phyloP scores from a whole-genome alignment of 2,113 vertebrate species.

The Grammomys dolichurus region DNA sequence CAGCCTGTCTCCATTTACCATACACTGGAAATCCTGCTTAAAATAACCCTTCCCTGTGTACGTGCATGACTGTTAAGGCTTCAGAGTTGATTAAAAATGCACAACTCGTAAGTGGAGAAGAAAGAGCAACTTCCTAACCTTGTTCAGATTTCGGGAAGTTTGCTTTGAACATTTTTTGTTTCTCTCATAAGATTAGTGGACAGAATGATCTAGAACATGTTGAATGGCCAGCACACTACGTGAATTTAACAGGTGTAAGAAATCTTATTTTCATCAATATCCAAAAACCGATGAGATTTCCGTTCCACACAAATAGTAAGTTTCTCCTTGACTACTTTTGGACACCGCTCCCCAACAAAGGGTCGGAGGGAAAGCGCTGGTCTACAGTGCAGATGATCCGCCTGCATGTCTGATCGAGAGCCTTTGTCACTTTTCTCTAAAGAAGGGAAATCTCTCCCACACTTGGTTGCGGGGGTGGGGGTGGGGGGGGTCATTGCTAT shows the following conservation, averaged over 20 bases:
- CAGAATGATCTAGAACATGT: neutral
- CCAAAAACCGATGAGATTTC: neutral
- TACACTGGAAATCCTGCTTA: neutral
- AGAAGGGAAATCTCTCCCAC: neutral
- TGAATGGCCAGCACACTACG: slow-evolving; percentile 86
- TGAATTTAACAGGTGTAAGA: slow-evolving; percentile 95
- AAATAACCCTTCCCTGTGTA: slow-evolving; percentile 20
- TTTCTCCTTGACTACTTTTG: neutral
- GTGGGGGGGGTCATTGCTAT: neutral
- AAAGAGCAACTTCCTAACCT: neutral
- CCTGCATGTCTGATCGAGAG: accelerated
- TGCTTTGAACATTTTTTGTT: neutral
- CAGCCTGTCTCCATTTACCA: slow-evolving; percentile 28
- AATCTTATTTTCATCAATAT: slow-evolving; percentile 95
- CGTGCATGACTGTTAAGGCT: neutral
- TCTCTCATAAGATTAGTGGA: neutral
- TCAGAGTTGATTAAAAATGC: slow-evolving; percentile 42
- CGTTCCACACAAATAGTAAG: neutral
- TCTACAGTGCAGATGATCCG: neutral
- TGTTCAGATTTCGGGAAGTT: neutral
- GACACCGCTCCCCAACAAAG: neutral
- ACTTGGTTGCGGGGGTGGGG: neutral
- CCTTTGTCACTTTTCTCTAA: neutral
- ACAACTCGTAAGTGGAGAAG: neutral
- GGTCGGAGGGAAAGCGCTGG: neutral